Percentiles rank a stretch among this genome's conserved stretches.
These are phyloP conservation scores for Selenia dentaria DNA, from an alignment of 2,888 invertebrate genomes.

Conservation along the genomic window DNA sequence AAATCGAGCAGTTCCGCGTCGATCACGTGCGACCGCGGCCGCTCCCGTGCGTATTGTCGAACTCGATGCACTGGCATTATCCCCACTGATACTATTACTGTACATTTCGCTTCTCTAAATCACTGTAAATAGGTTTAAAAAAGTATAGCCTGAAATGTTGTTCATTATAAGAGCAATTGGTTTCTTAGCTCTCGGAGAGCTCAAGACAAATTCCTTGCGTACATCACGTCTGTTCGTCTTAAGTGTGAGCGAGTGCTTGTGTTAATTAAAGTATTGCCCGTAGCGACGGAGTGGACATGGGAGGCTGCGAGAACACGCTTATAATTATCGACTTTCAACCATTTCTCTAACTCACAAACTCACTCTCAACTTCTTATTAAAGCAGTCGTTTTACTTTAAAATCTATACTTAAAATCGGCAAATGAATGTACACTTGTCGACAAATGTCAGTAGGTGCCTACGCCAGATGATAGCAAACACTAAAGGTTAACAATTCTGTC, in stretches of 20 bases:
- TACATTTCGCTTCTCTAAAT: constrained; percentile 20
- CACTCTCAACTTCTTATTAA: too few relatives aligned
- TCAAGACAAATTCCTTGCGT: constrained; percentile 53
- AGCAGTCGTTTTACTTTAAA: too few relatives aligned
- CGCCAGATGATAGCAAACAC: constrained; percentile 1
- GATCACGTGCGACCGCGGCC: constrained; percentile 63
- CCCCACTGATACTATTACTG: constrained; percentile 31
- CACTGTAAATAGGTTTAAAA: constrained; percentile 17
- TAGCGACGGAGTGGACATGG: constrained; percentile 35
- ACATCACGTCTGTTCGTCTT: constrained; percentile 54
- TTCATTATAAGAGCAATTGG: constrained; percentile 36
- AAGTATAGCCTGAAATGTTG: constrained; percentile 43
- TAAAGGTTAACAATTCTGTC: constrained; percentile 23
- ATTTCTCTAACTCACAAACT: constrained; percentile 40
- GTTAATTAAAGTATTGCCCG: constrained; percentile 63
- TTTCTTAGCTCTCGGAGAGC: constrained; percentile 39
- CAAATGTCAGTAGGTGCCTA: constrained; percentile 6
- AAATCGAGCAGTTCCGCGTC: constrained; percentile 70
- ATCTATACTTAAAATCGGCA: too few relatives aligned
- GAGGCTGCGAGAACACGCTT: constrained; percentile 40
- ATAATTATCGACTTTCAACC: constrained; percentile 57
- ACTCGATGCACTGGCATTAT: constrained; percentile 44
- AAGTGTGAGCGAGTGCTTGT: constrained; percentile 51
- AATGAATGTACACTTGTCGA: constrained; percentile 13
- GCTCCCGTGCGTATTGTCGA: constrained; percentile 48